Evolutionary conservation across 1,140 invertebrate genomes (phyloP), one percentile per base, ranked within the genome.

Genomic region (Drosophila watanabei): DNA sequence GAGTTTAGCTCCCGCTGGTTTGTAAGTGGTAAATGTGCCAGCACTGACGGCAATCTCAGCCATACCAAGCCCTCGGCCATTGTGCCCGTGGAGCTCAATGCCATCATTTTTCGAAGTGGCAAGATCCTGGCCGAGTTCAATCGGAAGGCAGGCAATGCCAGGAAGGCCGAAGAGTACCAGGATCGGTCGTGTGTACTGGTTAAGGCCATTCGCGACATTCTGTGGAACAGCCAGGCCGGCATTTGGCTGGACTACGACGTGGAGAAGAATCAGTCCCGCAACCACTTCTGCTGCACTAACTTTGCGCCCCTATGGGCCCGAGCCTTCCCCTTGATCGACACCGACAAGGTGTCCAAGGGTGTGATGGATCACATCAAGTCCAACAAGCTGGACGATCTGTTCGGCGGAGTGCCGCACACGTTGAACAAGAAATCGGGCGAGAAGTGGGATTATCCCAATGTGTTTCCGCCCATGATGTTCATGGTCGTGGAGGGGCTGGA

Each of bases 361-460:
- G 95, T 96, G 11, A 94, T 97, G 65, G 95, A 96, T 62, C 97
- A 98, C 92, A 94, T 97, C 60, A 95, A 96, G 79, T 95, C 95
- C 76, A 95, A 94, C 46, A 95, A 96, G 72, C 95, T 97, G 20
- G 88, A 95, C 93, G 93, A 61, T 75, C 85, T 94, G 93, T 86
- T 87, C 2, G 93, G 92, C 30, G 98, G 98, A 7, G 96, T 98
- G 51, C 98, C 98, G 1, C 95, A 97, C 0, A 97, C 97, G 0
- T 93, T 97, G 9, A 95, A 75, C 20, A 73, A 95, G 79, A 95
- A 96, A 24, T 96, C 97, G 0, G 97, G 96, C 7, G 97, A 98
- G 92, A 97, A 98, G 87, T 99, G 98, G 98, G 98, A 99, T 93
- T 98, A 96, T 79, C 98, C 98, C 0, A 98, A 99, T 91, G 97